Conservation (phyloP, 2,797 vertebrate genomes). For the Helicolenus hilgendorfi region DNA sequence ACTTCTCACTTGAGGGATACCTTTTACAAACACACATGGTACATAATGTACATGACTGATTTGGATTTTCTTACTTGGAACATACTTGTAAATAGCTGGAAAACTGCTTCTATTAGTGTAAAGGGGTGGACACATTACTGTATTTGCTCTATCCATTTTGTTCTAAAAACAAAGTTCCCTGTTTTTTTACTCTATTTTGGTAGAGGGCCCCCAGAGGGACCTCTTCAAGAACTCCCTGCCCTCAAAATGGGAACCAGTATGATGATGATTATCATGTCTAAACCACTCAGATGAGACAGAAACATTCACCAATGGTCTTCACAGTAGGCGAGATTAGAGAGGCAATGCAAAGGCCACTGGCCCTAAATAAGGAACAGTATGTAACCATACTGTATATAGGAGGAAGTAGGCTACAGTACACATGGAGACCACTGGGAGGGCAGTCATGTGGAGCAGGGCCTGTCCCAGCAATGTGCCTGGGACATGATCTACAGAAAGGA, state of each 20-base stretch:
- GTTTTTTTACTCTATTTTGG: background rate
- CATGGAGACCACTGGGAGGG: slow-evolving; percentile 55
- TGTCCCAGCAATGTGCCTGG: slow-evolving; percentile 47
- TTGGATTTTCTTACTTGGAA: background rate
- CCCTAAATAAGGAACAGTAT: slow-evolving; percentile 61
- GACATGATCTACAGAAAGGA: slow-evolving; percentile 28
- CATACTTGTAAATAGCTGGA: background rate
- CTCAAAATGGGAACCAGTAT: background rate
- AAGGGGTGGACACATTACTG: background rate
- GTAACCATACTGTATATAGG: slow-evolving; percentile 19
- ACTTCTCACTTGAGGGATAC: slow-evolving; percentile 46
- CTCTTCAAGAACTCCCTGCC: background rate
- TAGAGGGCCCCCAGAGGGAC: background rate
- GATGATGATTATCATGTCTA: background rate
- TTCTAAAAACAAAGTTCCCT: background rate
- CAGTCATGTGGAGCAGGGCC: slow-evolving; percentile 40
- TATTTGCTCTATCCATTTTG: background rate
- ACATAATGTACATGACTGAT: slow-evolving; percentile 1
- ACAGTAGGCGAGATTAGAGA: slow-evolving; percentile 44
- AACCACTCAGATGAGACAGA: slow-evolving; percentile 35
- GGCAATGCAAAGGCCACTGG: slow-evolving; percentile 21
- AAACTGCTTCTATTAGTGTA: background rate
- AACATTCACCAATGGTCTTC: slow-evolving; percentile 59
- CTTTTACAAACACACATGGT: slow-evolving; percentile 26
- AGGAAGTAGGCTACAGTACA: slow-evolving; percentile 73